Percentiles rank a stretch among this genome's conserved stretches.
phyloP scores from a whole-genome alignment of 2,888 invertebrate genomes.

The Drosophila sordidapex region DNA sequence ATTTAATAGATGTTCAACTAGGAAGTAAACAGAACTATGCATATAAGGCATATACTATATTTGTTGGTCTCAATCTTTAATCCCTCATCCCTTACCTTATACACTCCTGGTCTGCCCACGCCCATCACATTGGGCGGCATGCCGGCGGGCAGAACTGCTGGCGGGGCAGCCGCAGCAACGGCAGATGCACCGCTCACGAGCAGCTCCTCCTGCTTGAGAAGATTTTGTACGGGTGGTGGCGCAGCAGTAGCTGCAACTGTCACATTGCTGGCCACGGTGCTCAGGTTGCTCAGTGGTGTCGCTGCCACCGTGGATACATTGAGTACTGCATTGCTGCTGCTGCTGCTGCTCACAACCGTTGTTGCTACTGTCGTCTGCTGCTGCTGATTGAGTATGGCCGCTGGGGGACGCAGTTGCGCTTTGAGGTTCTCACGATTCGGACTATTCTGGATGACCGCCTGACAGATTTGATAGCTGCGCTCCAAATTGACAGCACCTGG shows the following conservation, averaged over 20 bases:
- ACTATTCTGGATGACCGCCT: constrained; percentile 96
- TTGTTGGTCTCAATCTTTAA: background rate
- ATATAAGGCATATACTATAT: background rate
- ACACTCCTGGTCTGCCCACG: constrained; percentile 83
- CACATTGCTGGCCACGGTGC: constrained; percentile 37
- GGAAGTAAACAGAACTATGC: background rate
- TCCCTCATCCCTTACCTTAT: constrained; percentile 72
- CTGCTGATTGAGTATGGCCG: constrained; percentile 87
- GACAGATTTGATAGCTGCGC: constrained; percentile 97
- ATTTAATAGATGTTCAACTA: background rate
- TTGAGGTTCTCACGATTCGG: constrained; percentile 94
- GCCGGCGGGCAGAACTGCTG: constrained; percentile 53
- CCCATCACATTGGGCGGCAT: constrained; percentile 82
- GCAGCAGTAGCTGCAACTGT: constrained; percentile 64
- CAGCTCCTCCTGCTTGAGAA: constrained; percentile 73
- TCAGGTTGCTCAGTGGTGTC: constrained; percentile 64
- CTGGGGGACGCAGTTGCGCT: constrained; percentile 94
- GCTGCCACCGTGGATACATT: constrained; percentile 72
- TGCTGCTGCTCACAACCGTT: constrained; percentile 47
- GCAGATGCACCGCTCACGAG: constrained; percentile 57
- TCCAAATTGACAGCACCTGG: constrained; percentile 96
- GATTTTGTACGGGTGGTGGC: constrained; percentile 68
- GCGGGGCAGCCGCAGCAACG: constrained; percentile 32
- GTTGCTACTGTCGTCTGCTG: constrained; percentile 35
- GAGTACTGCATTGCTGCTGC: constrained; percentile 53